These are phyloP conservation scores for Stenolophus ochropezus DNA, from an alignment of 2,888 invertebrate species.

Conservation along the genomic window DNA sequence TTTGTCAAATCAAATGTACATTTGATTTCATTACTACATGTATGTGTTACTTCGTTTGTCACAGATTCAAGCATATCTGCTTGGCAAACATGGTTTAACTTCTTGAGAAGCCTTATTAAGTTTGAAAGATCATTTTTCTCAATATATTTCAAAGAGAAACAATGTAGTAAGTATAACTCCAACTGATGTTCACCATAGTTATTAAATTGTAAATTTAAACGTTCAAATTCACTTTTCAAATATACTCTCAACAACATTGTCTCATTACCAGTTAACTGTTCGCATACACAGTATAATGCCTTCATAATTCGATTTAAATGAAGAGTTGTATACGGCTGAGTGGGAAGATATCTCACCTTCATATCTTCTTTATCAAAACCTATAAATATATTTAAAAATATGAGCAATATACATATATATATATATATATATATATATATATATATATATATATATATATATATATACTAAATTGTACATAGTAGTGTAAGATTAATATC, in stretches of 20 bases:
- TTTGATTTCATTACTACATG: neutral
- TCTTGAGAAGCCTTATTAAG: conserved; percentile 66
- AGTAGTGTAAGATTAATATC: too few relatives aligned
- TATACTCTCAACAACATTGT: conserved; percentile 65
- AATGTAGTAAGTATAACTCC: conserved; percentile 69
- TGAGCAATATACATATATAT: neutral
- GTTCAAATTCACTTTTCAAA: conserved; percentile 64
- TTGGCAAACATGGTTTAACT: conserved; percentile 36
- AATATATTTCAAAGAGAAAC: conserved; percentile 66
- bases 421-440: neutral
- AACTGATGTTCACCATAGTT: conserved; percentile 65
- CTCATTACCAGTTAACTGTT: conserved; percentile 69
- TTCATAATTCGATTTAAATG: conserved; percentile 73
- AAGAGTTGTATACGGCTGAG: conserved; percentile 68
- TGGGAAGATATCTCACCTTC: conserved; percentile 69
- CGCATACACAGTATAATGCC: conserved; percentile 72
- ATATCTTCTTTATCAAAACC: conserved; percentile 65
- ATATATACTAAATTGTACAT: too few relatives aligned
- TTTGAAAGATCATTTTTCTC: conserved; percentile 64
- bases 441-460: too few relatives aligned
- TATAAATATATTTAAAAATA: neutral
- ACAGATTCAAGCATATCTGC: neutral
- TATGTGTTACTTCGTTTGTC: neutral
- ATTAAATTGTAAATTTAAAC: conserved; percentile 62
- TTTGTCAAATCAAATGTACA: conserved; percentile 5